Base-by-base conservation (phyloP, 1,140 invertebrate genomes). In the Penaeus chinensis region DNA sequence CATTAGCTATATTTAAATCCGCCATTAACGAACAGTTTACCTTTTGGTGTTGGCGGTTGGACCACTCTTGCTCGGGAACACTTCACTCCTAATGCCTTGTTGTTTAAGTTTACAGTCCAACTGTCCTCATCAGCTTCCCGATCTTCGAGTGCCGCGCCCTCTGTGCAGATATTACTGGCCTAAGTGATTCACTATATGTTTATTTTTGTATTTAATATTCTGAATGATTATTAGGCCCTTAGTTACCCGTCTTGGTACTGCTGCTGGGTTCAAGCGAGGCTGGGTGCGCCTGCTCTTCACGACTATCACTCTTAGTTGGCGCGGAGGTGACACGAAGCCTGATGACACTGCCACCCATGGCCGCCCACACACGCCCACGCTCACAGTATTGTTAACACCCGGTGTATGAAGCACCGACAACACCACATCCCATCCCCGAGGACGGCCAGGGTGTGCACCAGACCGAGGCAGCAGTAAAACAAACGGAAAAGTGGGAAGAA, bases 51-150 rank as follows among this genome's bases (percentile, higher is more conserved):
- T 24, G 81, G 63, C 69, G 81, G 82, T 74, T 74, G 84, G 61
- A 71, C 78, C 84, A 62, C 61, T 83, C 81, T 54, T 87, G 78
- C 62, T 83, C 86, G 86, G 86, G 86, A 82, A 82, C 84, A 81
- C 88, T 71, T 78, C 88, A 86, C 84, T 89, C 83, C 71, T 89
- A 85, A 85, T 86, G 83, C 83, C 88, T 89, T 85, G 84, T 85
- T 89, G 69, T 86, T 89, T 89, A 86, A 78, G 89, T 86, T 85
- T 89, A 78, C 66, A 78, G 77, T 87, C 66, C 78, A 82, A 87
- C 81, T 82, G 78, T 89, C 69, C 82, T 74, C 16, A 54, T 54
- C 78, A 85, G 84, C 79, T 80, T 82, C 83, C 76, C 79, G 77
- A 80, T 66, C 76, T 77, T 42, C 79, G 78, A 71, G 78, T 71